phyloP scores from a whole-genome alignment of 2,113 vertebrate species.

The Pimephales promelas region DNA sequence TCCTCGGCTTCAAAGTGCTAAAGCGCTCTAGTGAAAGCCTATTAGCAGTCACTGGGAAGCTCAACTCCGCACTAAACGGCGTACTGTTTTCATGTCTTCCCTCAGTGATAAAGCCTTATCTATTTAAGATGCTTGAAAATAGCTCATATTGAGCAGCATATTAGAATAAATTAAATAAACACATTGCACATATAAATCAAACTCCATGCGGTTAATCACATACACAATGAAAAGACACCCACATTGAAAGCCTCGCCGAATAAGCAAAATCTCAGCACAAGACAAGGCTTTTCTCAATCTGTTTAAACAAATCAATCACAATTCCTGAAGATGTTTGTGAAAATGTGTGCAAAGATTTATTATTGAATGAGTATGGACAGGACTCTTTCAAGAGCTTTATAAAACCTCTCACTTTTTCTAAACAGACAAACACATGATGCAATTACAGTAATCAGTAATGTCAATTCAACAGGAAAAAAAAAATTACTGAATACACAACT shows the following conservation, averaged over 20 bases:
- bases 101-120: slow-evolving; percentile 53
- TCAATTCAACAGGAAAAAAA: not conserved
- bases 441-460: slow-evolving; percentile 14
- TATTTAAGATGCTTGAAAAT: slow-evolving; percentile 65
- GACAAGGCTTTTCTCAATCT: slow-evolving; percentile 28
- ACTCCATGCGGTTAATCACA: slow-evolving; percentile 50
- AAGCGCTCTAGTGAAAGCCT: slow-evolving; percentile 72
- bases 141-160: slow-evolving; percentile 67
- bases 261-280: slow-evolving; percentile 26
- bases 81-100: slow-evolving; percentile 67
- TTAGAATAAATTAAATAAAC: slow-evolving; percentile 57
- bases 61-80: slow-evolving; percentile 71
- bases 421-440: not conserved
- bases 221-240: slow-evolving; percentile 48
- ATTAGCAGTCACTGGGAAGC: slow-evolving; percentile 74
- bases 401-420: not conserved
- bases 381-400: not conserved
- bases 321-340: slow-evolving; percentile 22
- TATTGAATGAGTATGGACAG: slow-evolving; percentile 18
- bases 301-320: slow-evolving; percentile 39
- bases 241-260: slow-evolving; percentile 46
- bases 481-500: not conserved
- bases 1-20: slow-evolving; percentile 67
- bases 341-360: slow-evolving; percentile 20
- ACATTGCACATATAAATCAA: slow-evolving; percentile 52